Base-by-base conservation (phyloP, 2,888 invertebrate genomes). In the Hirudinaria manillensis region DNA sequence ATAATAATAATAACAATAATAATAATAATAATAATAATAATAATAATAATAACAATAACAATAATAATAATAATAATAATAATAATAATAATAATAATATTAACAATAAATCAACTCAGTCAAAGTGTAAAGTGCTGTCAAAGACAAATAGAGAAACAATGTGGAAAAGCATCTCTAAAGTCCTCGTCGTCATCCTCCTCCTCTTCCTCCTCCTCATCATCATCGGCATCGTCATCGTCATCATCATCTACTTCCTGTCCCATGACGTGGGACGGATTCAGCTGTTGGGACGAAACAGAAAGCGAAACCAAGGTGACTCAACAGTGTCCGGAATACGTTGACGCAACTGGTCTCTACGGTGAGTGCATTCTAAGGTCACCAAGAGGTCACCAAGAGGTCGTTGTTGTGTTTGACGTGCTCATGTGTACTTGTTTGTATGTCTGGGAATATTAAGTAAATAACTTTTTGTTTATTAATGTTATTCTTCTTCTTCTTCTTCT, bases 261-360 rank as follows among this genome's bases (percentile, higher is more conserved):
- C 1, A 61, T 70, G 24, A 77, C 77, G 3, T 80, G 80, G 80
- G 80, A 80, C 51, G 80, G 80, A 7, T 79, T 77, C 75, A 73
- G 76, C n/a, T 80, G 80, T 72, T 80, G 80, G 80, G 75, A 73
- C 45, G 76, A 72, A 45, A 73, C 79, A 7, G 16, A 32, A 32
- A 66, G 76, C 4, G 77, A 77, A 32, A 27, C 10, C 24, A 76
- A 65, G 38, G 75, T 66, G 27, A 73, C 68, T 36, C 61, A 53
- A 16, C 61, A 34, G 29, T 79, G 79, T 72, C 79, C 79, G 2
- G 53, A 72, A 27, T 79, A 74, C 76, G 56, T 79, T 21, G 70
- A 29, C 6, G 70, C 75, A 34, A 56, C 78, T 19, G 56, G 77
- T 29, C 24, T 76, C 0, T 29, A 75, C 4, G 38, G 78, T 79